These are phyloP conservation scores for Maccullochella peelii DNA, from an alignment of 2,113 vertebrate species.

Conservation along the genomic window DNA sequence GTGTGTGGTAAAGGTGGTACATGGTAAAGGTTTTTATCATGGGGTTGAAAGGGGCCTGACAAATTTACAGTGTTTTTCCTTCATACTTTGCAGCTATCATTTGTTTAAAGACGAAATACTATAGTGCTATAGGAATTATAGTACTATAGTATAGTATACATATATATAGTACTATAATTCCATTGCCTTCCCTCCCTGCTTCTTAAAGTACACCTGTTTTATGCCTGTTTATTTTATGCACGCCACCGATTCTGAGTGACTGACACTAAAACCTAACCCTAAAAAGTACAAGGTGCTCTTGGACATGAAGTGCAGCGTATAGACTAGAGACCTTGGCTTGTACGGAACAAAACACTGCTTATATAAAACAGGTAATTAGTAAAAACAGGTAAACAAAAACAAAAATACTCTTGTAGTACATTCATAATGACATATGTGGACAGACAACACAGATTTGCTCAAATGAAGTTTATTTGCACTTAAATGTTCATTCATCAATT, in stretches of 20 bases:
- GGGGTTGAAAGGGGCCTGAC: background rate
- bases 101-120: background rate
- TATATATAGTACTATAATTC: background rate
- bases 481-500: slow-evolving; percentile 60
- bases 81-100: background rate
- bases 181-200: background rate
- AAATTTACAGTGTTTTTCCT: background rate
- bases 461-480: slow-evolving; percentile 78
- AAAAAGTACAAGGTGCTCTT: background rate
- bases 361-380: background rate
- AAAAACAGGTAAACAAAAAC: background rate
- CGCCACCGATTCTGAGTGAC: background rate
- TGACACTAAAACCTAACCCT: background rate
- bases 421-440: background rate
- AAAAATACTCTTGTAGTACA: background rate
- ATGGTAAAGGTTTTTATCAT: background rate
- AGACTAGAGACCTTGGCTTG: background rate
- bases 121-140: background rate
- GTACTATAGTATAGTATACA: no score
- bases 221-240: background rate
- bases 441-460: slow-evolving; percentile 44
- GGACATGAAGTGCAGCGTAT: background rate
- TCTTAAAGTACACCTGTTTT: background rate
- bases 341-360: background rate
- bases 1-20: background rate